These are phyloP conservation scores for Cygnus buccinator DNA, from an alignment of 2,113 vertebrate genomes.

Conservation along the genomic window DNA sequence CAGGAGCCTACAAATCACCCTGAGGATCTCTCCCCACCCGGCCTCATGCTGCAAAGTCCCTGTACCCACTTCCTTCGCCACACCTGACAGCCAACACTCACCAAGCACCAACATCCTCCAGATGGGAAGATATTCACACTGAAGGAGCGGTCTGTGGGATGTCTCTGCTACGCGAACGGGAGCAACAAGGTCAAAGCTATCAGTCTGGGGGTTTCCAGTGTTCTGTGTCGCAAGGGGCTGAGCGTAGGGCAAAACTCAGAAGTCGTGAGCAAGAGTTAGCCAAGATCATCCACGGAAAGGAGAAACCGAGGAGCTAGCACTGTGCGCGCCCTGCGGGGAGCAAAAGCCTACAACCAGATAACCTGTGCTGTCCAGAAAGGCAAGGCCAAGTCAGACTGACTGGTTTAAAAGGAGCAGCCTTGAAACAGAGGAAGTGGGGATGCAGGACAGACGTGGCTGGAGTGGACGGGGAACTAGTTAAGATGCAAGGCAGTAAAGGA, in stretches of 20 bases:
- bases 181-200: slow-evolving; percentile 1
- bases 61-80: background rate
- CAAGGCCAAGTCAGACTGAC: slow-evolving; percentile 21
- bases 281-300: background rate
- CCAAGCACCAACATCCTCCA: background rate
- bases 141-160: background rate
- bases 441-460: background rate
- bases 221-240: background rate
- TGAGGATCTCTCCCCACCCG: background rate
- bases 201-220: background rate
- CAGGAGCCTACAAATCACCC: background rate
- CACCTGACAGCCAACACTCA: background rate
- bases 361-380: slow-evolving; percentile 38
- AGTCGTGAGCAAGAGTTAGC: background rate
- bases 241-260: background rate
- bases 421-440: background rate
- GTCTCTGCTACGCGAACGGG: background rate
- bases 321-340: slow-evolving; percentile 5
- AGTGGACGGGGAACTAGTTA: background rate
- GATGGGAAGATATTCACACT: background rate
- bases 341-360: background rate
- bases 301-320: background rate
- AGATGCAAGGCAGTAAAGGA: slow-evolving; percentile 24
- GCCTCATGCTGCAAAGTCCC: background rate
- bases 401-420: slow-evolving; percentile 29